Evolutionary conservation across 2,797 vertebrate genomes (phyloP).

Genomic region (Eidolon dupreanum): DNA sequence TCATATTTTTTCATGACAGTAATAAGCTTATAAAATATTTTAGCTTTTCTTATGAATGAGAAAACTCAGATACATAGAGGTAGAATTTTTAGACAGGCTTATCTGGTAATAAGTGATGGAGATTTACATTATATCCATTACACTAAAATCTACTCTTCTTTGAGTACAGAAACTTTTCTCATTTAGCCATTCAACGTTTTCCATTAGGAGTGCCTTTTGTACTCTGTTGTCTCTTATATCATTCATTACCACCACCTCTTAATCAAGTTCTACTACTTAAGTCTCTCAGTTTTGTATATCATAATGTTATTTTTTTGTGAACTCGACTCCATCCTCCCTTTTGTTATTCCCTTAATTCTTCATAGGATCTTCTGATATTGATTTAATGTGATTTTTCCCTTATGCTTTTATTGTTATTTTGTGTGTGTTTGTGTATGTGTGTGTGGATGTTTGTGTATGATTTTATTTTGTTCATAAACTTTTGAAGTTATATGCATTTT

Average conservation of each 20-base stretch:
- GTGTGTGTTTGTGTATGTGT: background rate
- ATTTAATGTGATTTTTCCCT: background rate
- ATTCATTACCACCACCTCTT: background rate
- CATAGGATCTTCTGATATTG: background rate
- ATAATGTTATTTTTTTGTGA: background rate
- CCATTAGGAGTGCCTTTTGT: background rate
- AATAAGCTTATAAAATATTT: slow-evolving; percentile 27
- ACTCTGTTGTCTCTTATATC: background rate
- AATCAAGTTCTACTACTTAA: background rate
- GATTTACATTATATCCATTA: background rate
- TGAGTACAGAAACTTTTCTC: background rate
- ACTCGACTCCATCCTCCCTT: background rate
- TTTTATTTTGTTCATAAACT: background rate
- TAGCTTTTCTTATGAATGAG: background rate
- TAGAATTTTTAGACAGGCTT: background rate
- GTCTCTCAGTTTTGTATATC: background rate
- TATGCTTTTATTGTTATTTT: background rate
- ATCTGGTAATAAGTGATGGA: background rate
- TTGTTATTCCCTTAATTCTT: background rate
- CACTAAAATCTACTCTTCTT: background rate
- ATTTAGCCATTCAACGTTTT: background rate
- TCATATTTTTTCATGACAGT: background rate
- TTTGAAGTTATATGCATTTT: background rate
- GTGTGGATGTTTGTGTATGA: background rate
- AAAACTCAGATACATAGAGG: background rate